phyloP scores from a whole-genome alignment of 2,113 vertebrate genomes.

The Chitala chitala region DNA sequence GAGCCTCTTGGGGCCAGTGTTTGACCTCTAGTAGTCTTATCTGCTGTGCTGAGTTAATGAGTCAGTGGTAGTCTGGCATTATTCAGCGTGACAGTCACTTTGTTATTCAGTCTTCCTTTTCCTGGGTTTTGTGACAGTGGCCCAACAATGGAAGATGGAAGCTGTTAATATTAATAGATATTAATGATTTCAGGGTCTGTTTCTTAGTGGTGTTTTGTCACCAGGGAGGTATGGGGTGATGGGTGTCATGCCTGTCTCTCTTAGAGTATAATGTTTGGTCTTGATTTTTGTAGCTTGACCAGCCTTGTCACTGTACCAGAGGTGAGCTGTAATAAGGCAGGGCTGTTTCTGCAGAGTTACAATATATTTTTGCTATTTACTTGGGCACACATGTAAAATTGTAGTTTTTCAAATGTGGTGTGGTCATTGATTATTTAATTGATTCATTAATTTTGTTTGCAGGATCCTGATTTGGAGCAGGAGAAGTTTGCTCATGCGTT shows the following conservation, averaged over 20 bases:
- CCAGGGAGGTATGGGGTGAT: conserved; percentile 14
- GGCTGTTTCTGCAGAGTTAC: too few species aligned
- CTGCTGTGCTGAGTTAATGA: conserved; percentile 16
- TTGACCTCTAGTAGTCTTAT: conserved; percentile 2
- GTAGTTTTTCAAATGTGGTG: too few species aligned
- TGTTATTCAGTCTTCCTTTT: not conserved
- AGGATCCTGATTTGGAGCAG: too few species aligned
- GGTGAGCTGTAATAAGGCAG: too few species aligned
- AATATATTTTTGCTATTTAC: too few species aligned
- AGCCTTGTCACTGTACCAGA: too few species aligned
- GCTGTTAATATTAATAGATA: conserved; percentile 26
- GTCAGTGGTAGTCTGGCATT: not conserved
- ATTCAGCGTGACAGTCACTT: conserved; percentile 14
- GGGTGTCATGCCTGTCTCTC: not conserved
- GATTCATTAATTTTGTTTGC: too few species aligned
- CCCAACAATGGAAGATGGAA: not conserved
- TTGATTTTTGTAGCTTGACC: too few species aligned
- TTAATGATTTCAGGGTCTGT: conserved; percentile 9
- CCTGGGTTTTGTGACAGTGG: conserved; percentile 9
- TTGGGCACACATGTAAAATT: too few species aligned
- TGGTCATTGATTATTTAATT: too few species aligned
- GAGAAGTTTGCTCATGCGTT: too few species aligned
- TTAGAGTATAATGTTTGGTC: too few species aligned
- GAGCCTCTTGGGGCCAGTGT: not conserved
- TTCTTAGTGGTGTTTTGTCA: conserved; percentile 21